Conservation (phyloP, 23 tunicate genomes). For the Diplosoma virens region DNA sequence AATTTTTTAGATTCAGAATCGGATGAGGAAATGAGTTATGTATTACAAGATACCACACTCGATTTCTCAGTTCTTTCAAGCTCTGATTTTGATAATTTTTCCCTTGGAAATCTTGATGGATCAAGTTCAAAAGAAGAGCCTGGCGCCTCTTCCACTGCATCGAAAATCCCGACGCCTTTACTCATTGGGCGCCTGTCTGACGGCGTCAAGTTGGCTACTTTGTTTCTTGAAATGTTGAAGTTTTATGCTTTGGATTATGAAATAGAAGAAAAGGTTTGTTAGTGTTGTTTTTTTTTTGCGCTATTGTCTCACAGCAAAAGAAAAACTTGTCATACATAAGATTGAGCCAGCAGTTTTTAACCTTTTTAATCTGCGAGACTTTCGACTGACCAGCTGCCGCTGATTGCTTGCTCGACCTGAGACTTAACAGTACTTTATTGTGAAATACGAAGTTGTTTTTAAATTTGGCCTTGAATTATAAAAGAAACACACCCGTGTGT, state of each 20-base stretch:
- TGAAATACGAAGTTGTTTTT: no score
- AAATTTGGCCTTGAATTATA: no score
- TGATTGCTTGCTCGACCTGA: no score
- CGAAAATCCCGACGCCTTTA: conserved; percentile 37
- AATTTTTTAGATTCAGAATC: conserved; percentile 28
- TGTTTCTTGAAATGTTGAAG: conserved; percentile 69
- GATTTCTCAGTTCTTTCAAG: background rate
- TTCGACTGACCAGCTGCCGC: no score
- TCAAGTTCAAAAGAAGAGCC: background rate
- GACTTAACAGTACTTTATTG: no score
- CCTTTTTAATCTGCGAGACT: no score
- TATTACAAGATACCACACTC: background rate
- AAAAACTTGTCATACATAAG: no score
- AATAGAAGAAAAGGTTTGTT: conserved; percentile 62
- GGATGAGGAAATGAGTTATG: background rate
- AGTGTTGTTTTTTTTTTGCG: background rate
- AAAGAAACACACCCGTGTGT: no score
- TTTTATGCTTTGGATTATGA: conserved; percentile 68
- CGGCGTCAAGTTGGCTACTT: conserved; percentile 26
- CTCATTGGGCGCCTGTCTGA: conserved; percentile 8
- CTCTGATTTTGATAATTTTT: background rate
- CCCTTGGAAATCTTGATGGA: background rate
- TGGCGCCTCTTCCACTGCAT: background rate
- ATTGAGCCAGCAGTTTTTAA: no score
- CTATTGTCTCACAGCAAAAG: no score